Base-by-base conservation (phyloP, 2,113 vertebrate genomes). In the Takifugu bimaculatus region DNA sequence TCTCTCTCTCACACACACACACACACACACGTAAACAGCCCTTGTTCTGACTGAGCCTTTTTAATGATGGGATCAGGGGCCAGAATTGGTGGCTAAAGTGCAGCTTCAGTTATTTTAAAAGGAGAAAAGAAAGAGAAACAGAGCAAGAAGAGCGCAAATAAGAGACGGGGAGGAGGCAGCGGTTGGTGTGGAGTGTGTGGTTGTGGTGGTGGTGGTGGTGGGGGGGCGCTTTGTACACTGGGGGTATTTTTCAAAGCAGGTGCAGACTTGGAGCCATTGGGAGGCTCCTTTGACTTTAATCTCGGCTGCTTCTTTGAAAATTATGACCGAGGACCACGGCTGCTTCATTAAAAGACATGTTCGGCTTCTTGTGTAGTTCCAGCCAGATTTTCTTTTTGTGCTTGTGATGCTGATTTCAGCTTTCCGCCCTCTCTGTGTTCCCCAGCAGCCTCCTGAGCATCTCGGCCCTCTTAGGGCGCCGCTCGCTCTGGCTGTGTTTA, bases 251-350 rank as follows among this genome's bases (percentile, higher is more conserved):
- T 92, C 91, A 92, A 92, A 92, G 91, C 87, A n/a, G 88, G 79
- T 47, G 76, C 87, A 91, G 87, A 89, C 88, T 91, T 82, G 87
- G 90, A 89, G 89, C 90, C 91, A 92, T 92, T 92, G 91, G 91
- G 90, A 91, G 89, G 76, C 89, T 91, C 88, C 90, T 92, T 91
- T 92, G 91, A 92, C 91, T 92, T 92, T 92, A 92, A 92, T 92
- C 91, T 92, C 89, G 81, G 81, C 80, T 83, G 70, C 68, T 89
- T 88, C 91, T 92, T 92, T 92, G 91, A 92, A 91, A 92, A 91
- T 91, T 89, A 92, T 82, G 89, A 88, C 88, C 85, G 84, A 91
- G 89, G 88, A 90, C 90, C 88, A 90, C 78, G 87, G 89, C 87
- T 85, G 89, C 90, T 92, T 92, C 90, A 92, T 92, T 92, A 92